Conservation (phyloP, 1,140 invertebrate species). For the Campoletis sonorensis region DNA sequence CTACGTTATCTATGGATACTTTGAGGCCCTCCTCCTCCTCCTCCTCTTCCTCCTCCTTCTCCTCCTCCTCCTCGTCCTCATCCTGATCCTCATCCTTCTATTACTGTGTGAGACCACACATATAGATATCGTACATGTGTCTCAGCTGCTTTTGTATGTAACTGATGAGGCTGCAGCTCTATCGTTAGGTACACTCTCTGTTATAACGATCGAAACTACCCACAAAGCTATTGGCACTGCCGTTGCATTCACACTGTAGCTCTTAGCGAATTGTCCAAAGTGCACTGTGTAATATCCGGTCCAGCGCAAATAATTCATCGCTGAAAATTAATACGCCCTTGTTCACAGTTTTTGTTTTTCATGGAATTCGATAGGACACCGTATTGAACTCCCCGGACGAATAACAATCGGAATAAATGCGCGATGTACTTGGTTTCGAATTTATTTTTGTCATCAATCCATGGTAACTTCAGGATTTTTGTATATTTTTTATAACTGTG, state of each 20-base stretch:
- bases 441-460: too few relatives aligned
- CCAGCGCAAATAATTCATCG: neutral
- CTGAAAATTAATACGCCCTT: neutral
- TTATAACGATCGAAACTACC: slow-evolving; percentile 29
- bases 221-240: neutral
- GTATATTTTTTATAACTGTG: too few relatives aligned
- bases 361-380: too few relatives aligned
- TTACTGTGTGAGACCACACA: neutral
- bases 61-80: neutral
- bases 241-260: neutral
- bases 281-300: neutral
- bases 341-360: neutral
- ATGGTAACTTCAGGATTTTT: too few relatives aligned
- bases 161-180: slow-evolving; percentile 23
- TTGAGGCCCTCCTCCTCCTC: neutral
- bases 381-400: too few relatives aligned
- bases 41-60: too few relatives aligned
- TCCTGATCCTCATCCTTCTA: neutral
- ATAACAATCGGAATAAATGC: too few relatives aligned
- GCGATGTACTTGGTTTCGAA: too few relatives aligned
- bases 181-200: slow-evolving; percentile 26
- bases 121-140: neutral
- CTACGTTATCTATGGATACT: slow-evolving; percentile 42
- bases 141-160: neutral
- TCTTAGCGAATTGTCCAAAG: neutral